Evolutionary conservation across 1,140 invertebrate species (phyloP).

Genomic region (Nautilus pompilius): DNA sequence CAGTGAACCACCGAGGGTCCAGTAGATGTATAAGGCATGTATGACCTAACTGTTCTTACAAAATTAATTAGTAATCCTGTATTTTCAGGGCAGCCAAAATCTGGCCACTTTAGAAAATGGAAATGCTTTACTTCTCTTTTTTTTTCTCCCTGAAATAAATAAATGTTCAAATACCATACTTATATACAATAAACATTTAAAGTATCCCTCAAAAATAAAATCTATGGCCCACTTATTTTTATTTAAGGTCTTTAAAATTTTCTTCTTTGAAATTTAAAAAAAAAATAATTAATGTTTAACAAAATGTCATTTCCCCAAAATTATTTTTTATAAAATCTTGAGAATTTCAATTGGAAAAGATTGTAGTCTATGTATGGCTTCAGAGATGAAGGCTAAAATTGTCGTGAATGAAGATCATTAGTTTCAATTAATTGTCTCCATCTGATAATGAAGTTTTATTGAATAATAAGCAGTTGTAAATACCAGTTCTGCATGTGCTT

Average conservation of each 20-base stretch:
- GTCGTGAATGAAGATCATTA: too few relatives aligned
- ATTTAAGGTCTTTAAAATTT: not conserved
- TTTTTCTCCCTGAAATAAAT: constrained; percentile 36
- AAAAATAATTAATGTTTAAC: not conserved
- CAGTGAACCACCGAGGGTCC: constrained; percentile 53
- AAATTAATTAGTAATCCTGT: constrained; percentile 49
- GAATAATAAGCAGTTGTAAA: too few relatives aligned
- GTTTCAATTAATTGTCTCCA: too few relatives aligned
- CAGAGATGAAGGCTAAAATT: too few relatives aligned
- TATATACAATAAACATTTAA: not conserved
- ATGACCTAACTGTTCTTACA: constrained; percentile 39
- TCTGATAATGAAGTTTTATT: too few relatives aligned
- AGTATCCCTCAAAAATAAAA: not conserved
- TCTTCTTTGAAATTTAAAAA: not conserved
- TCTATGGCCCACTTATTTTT: not conserved
- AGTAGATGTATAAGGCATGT: constrained; percentile 25
- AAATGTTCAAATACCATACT: too few relatives aligned
- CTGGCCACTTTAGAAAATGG: constrained; percentile 54
- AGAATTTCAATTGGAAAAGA: not conserved
- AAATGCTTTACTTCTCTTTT: constrained; percentile 46
- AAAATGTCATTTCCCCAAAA: not conserved
- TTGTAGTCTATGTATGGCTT: too few relatives aligned
- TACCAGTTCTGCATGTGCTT: too few relatives aligned
- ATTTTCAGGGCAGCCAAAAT: constrained; percentile 53
- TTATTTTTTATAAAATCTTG: not conserved